These are phyloP conservation scores for Platycnemis pennipes DNA, from an alignment of 2,888 invertebrate species.

Conservation along the genomic window DNA sequence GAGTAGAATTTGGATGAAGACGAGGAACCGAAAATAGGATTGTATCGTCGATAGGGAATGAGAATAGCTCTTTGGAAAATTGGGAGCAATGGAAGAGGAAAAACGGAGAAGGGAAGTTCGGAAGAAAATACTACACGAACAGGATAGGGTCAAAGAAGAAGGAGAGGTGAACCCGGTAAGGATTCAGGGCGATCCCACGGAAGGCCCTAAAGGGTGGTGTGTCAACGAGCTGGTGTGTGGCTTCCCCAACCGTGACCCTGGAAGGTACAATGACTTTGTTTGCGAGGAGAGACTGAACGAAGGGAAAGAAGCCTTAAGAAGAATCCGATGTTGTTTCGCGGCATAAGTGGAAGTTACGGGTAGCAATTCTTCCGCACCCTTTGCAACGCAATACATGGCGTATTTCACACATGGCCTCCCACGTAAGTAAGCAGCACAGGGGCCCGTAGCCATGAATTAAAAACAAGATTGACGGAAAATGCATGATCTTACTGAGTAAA, in stretches of 20 bases:
- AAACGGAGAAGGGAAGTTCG: background rate
- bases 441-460: background rate
- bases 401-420: background rate
- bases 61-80: background rate
- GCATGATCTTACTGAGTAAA: too few relatives aligned
- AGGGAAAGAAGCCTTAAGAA: constrained; percentile 1
- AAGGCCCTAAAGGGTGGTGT: background rate
- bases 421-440: background rate
- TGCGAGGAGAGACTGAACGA: background rate
- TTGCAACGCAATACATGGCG: background rate
- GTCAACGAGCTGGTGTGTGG: constrained; percentile 9
- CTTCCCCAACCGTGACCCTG: background rate
- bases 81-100: background rate
- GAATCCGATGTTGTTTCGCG: background rate
- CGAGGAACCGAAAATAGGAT: background rate
- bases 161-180: background rate
- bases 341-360: background rate
- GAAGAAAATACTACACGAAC: background rate
- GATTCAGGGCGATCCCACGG: background rate
- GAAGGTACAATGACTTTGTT: constrained; percentile 36
- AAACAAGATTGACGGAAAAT: too few relatives aligned
- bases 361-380: background rate
- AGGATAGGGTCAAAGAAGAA: background rate
- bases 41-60: background rate
- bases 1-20: too few relatives aligned